Base-by-base conservation (phyloP, 53 echinoderm and acorn worm genomes). In the Crossaster papposus region DNA sequence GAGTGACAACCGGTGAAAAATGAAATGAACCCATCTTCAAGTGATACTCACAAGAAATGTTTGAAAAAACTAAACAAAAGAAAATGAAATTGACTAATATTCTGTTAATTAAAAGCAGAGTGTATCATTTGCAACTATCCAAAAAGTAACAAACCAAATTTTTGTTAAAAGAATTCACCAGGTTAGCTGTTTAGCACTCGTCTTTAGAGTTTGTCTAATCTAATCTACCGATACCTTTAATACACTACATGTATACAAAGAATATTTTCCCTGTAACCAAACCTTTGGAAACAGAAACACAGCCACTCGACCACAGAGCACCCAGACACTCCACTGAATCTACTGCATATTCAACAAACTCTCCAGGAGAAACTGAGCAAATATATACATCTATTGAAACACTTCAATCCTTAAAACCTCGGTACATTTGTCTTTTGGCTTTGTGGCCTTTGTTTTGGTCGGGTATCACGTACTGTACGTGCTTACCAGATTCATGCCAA, bases 301-400 rank as follows among this genome's bases (percentile, higher is more conserved):
- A 71, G 23, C 32, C 30, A 32, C 75, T 24, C 36, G 23, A 24
- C 75, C 58, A 58, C 58, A 0, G 35, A 74, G 36, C 17, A 3
- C 0, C 44, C 34, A 35, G 75, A 33, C 36, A 74, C 75, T 74
- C 75, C 22, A 11, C 14, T 4, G 13, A 5, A 74, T 36, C 5
- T 30, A 17, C 75, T 70, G 65, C 68, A 83, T 83, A 83, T 83
- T 83, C 37, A 83, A 34, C 6, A 30, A 22, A 13, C 70, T 20
- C 38, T 83, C 65, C 28, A 14, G 65, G 14, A 29, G 38, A 28
- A 83, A 37, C 68, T 23, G 36, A 68, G 70, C 65, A 83, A 70
- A 83, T 44, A 65, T 65, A 83, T 38, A n/a, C 64, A 23, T 68
- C 36, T 30, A 70, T 34, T 29, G 83, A 50, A 83, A 38, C 65